A percentile compares a stretch with the other conserved stretches of the same genome.
These are phyloP conservation scores for Ceratina australensis DNA, from an alignment of 1,140 invertebrate genomes.

Conservation along the genomic window DNA sequence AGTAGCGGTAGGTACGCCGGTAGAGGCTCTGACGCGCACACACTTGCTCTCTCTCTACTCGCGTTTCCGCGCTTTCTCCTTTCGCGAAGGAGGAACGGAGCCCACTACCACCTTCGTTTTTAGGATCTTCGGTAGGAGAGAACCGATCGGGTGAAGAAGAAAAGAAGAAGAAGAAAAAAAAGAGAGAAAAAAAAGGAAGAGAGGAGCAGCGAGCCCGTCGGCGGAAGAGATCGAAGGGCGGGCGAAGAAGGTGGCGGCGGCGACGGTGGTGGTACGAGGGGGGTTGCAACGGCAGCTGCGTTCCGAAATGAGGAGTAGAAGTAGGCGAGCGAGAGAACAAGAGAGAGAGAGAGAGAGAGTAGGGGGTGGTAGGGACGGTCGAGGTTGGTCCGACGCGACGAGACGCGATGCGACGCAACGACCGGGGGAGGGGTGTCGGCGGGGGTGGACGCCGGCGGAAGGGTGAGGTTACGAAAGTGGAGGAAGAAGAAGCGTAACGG, in stretches of 20 bases:
- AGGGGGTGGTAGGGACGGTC: constrained; percentile 8
- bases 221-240: constrained; percentile 39
- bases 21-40: constrained; percentile 45
- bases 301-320: constrained; percentile 58
- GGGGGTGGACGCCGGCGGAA: constrained; percentile 21
- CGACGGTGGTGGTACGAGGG: not conserved
- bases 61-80: constrained; percentile 34
- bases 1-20: constrained; percentile 28
- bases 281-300: constrained; percentile 56
- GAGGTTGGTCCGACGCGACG: constrained; percentile 7
- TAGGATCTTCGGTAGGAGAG: constrained; percentile 47
- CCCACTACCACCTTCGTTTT: constrained; percentile 43
- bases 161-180: constrained; percentile 17
- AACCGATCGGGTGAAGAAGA: not conserved
- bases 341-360: constrained; percentile 32
- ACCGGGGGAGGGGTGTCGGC: not conserved
- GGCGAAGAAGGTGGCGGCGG: not conserved
- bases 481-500: constrained; percentile 72
- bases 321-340: constrained; percentile 47
- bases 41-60: constrained; percentile 46
- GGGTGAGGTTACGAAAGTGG: constrained; percentile 61
- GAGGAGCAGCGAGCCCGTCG: constrained; percentile 8
- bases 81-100: not conserved
- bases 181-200: constrained; percentile 38
- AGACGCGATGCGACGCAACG: too few species aligned